phyloP scores from a whole-genome alignment of 2,113 vertebrate species.

The Nipponia nippon region DNA sequence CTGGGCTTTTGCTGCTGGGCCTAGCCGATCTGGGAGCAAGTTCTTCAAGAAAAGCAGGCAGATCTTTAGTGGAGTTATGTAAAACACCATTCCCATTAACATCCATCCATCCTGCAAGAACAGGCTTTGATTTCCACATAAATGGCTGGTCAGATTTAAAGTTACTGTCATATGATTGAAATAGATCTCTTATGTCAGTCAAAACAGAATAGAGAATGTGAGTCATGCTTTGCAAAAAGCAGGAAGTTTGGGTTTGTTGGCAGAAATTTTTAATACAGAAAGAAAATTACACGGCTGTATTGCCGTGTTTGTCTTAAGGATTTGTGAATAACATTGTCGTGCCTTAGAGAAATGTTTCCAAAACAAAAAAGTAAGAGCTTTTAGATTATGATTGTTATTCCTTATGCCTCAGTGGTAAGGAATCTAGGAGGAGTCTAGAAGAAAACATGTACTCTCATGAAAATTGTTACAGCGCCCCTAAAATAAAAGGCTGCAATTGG shows the following conservation, averaged over 20 bases:
- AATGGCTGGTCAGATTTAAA: conserved; percentile 18
- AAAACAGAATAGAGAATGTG: conserved; percentile 36
- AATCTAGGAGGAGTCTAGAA: neutral
- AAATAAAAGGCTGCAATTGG: neutral
- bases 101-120: conserved; percentile 5
- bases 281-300: neutral
- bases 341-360: neutral
- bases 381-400: neutral
- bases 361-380: neutral
- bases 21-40: neutral
- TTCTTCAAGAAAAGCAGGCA: neutral
- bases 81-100: neutral
- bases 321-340: neutral
- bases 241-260: conserved; percentile 45
- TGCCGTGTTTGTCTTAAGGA: neutral
- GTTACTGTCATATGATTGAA: conserved; percentile 54
- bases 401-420: neutral
- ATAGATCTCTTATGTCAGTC: conserved; percentile 60
- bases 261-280: conserved; percentile 1
- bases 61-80: neutral
- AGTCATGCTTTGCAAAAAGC: conserved; percentile 46
- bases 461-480: neutral
- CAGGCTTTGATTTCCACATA: conserved; percentile 45
- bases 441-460: neutral
- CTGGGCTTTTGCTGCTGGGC: neutral